These are phyloP conservation scores for Drosophila tripunctata DNA, from an alignment of 2,888 invertebrate species.

Conservation along the genomic window DNA sequence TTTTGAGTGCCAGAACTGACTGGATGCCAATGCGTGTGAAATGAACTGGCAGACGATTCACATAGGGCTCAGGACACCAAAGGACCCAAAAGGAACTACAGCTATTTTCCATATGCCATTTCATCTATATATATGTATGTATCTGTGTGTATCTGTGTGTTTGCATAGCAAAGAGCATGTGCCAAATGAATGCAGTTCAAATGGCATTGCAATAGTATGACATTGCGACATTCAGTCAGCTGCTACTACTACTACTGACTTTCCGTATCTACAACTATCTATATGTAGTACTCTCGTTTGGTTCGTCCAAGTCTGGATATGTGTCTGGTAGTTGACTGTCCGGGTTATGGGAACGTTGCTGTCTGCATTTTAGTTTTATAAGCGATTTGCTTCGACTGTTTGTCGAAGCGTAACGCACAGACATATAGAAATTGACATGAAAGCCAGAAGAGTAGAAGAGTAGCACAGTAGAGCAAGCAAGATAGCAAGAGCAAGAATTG, in stretches of 20 bases:
- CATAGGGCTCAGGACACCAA: not conserved
- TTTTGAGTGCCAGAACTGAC: conserved; percentile 59
- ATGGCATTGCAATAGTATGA: conserved; percentile 65
- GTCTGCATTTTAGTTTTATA: conserved; percentile 71
- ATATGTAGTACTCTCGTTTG: not conserved
- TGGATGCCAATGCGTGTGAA: conserved; percentile 66
- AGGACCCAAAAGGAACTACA: not conserved
- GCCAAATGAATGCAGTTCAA: conserved; percentile 71
- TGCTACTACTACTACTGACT: not conserved
- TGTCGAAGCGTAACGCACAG: conserved; percentile 59
- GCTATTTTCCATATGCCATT: conserved; percentile 13
- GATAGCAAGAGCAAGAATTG: not conserved
- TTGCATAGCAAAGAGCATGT: conserved; percentile 53
- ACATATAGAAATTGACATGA: conserved; percentile 65
- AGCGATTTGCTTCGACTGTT: conserved; percentile 68
- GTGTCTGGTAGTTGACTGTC: not conserved
- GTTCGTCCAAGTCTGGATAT: not conserved
- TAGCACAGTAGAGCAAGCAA: not conserved
- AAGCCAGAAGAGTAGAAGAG: conserved; percentile 12
- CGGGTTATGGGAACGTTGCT: conserved; percentile 15
- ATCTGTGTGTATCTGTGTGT: conserved; percentile 16
- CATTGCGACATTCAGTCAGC: conserved; percentile 53
- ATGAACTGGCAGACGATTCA: conserved; percentile 37
- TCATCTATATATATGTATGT: conserved; percentile 12
- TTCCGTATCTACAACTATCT: not conserved